Percentiles rank a stretch among this genome's conserved stretches.
Conservation (phyloP, 2,888 invertebrate genomes). For the Eilema griseolum region DNA sequence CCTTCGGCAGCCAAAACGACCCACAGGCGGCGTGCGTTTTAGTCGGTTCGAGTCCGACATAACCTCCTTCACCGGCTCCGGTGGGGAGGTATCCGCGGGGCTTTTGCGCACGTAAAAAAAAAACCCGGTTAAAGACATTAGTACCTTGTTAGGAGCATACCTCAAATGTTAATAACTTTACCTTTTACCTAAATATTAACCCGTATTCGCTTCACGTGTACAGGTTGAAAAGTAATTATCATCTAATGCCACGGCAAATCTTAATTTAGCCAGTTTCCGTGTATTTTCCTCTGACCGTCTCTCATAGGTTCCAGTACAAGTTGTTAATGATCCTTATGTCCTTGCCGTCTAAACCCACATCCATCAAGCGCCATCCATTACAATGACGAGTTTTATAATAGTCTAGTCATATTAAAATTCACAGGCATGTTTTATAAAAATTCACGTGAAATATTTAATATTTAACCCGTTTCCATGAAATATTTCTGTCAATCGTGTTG, state of each 20-base stretch:
- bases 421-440: neutral
- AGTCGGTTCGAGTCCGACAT: no score
- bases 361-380: slow-evolving; percentile 1
- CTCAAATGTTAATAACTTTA: neutral
- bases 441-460: no score
- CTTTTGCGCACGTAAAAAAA: no score
- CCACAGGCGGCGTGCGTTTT: no score
- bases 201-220: neutral
- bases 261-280: neutral
- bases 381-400: neutral
- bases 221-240: neutral
- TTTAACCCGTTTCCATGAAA: neutral
- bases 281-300: neutral
- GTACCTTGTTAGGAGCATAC: neutral
- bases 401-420: slow-evolving; percentile 1
- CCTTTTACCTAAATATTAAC: neutral
- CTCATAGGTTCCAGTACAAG: neutral
- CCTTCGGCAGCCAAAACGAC: no score
- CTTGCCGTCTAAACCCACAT: slow-evolving; percentile 4
- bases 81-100: no score
- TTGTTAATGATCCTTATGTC: slow-evolving; percentile 2
- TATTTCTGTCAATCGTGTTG: no score
- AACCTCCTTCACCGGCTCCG: no score
- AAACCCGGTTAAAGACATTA: neutral
- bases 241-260: neutral